phyloP scores from a whole-genome alignment of 2,888 invertebrate genomes.

The Cetonia aurata region DNA sequence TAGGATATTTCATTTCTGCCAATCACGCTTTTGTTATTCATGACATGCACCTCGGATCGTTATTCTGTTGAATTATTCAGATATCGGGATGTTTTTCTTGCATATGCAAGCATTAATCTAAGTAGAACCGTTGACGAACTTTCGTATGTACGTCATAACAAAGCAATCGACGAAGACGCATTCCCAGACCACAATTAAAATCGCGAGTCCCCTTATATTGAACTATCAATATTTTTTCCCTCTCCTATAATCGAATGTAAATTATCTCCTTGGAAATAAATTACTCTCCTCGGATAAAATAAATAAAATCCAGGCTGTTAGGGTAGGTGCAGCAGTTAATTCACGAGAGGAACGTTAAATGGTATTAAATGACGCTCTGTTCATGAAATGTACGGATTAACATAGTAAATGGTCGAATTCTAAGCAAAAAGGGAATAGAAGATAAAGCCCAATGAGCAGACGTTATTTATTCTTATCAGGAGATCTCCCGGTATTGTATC shows the following conservation, averaged over 20 bases:
- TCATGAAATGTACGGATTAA: slow-evolving; percentile 65
- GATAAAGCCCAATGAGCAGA: slow-evolving; percentile 62
- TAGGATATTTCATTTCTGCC: too few species aligned
- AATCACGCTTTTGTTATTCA: too few species aligned
- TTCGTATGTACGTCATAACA: too few species aligned
- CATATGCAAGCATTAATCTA: too few species aligned
- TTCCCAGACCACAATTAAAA: slow-evolving; percentile 5
- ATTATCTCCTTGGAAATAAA: background rate
- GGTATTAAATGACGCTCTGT: slow-evolving; percentile 64
- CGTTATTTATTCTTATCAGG: slow-evolving; percentile 65
- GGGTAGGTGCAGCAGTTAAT: slow-evolving; percentile 57
- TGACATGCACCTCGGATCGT: too few species aligned
- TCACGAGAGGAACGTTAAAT: slow-evolving; percentile 60
- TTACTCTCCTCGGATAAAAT: slow-evolving; percentile 10
- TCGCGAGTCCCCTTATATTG: background rate
- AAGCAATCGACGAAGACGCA: too few species aligned
- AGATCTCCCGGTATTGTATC: slow-evolving; percentile 62
- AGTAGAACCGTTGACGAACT: too few species aligned
- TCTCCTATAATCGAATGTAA: too few species aligned
- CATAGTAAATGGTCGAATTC: slow-evolving; percentile 64
- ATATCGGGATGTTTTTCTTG: too few species aligned
- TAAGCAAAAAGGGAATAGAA: slow-evolving; percentile 58
- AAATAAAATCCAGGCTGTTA: slow-evolving; percentile 55
- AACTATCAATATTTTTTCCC: too few species aligned
- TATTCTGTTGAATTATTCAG: too few species aligned